These are phyloP conservation scores for Aspiorhynchus laticeps DNA, from an alignment of 2,113 vertebrate species.

Conservation along the genomic window DNA sequence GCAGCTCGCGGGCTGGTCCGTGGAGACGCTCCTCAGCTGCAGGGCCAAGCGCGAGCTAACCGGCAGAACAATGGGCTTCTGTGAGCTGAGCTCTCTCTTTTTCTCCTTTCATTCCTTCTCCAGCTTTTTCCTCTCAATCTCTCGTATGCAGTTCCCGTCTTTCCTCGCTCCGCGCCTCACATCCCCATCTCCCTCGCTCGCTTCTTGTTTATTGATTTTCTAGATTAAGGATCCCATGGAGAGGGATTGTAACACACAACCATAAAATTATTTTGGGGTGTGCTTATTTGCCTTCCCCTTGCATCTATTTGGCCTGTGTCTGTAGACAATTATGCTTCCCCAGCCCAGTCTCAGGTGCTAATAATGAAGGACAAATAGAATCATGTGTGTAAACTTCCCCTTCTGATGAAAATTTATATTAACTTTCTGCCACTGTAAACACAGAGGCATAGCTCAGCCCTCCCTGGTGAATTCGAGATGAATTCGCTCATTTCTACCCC, in stretches of 20 bases:
- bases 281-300: slow-evolving; percentile 99
- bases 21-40: slow-evolving; percentile 62
- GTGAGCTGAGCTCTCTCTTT: slow-evolving; percentile 75
- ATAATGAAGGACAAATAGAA: slow-evolving; percentile 99
- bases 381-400: slow-evolving; percentile 99
- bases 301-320: slow-evolving; percentile 99
- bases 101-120: slow-evolving; percentile 44
- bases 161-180: background rate
- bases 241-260: slow-evolving; percentile 99
- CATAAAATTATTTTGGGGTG: slow-evolving; percentile 99
- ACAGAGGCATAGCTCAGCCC: slow-evolving; percentile 97
- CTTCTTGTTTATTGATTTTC: slow-evolving; percentile 99
- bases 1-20: slow-evolving; percentile 56
- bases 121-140: slow-evolving; percentile 17
- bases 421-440: slow-evolving; percentile 99
- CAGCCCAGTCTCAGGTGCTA: slow-evolving; percentile 99
- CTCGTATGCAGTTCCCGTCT: background rate
- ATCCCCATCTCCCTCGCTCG: slow-evolving; percentile 48
- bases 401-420: slow-evolving; percentile 99
- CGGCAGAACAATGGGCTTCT: slow-evolving; percentile 89
- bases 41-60: slow-evolving; percentile 72
- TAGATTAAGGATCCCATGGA: slow-evolving; percentile 99
- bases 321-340: slow-evolving; percentile 99
- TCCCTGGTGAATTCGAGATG: slow-evolving; percentile 99
- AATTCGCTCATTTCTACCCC: slow-evolving; percentile 98